Conservation (phyloP, 2,113 vertebrate genomes). For the Syngnathus scovelli region DNA sequence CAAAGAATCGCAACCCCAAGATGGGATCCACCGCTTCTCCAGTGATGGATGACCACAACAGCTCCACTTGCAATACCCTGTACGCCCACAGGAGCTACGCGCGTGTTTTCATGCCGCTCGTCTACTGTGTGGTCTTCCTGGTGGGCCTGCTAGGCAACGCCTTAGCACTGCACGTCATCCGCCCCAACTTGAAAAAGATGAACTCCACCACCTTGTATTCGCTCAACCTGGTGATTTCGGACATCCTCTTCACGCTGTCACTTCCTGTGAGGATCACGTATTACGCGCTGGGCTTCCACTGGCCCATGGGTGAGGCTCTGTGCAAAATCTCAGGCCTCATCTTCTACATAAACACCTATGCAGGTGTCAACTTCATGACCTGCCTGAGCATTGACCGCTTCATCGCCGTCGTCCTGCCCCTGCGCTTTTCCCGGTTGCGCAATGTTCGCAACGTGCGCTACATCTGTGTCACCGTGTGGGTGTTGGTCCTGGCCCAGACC, state of each 20-base stretch:
- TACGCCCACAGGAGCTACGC: slow-evolving; percentile 80
- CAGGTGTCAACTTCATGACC: slow-evolving; percentile 95
- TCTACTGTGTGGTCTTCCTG: slow-evolving; percentile 79
- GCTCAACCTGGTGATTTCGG: slow-evolving; percentile 88
- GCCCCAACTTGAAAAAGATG: slow-evolving; percentile 88
- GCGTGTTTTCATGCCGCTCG: slow-evolving; percentile 75
- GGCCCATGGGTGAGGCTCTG: slow-evolving; percentile 77
- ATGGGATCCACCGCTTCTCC: slow-evolving; percentile 12
- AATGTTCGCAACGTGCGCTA: slow-evolving; percentile 79
- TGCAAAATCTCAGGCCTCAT: slow-evolving; percentile 80
- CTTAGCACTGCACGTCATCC: slow-evolving; percentile 83
- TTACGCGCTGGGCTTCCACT: slow-evolving; percentile 86
- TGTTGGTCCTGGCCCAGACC: slow-evolving; percentile 85
- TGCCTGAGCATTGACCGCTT: slow-evolving; percentile 92
- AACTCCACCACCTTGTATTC: slow-evolving; percentile 97
- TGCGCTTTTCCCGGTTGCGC: slow-evolving; percentile 78
- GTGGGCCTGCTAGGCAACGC: slow-evolving; percentile 83
- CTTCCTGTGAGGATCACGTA: slow-evolving; percentile 84
- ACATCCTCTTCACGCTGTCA: slow-evolving; percentile 84
- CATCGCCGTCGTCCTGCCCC: slow-evolving; percentile 86
- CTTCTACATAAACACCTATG: slow-evolving; percentile 94
- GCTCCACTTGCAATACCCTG: slow-evolving; percentile 64
- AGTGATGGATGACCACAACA: background rate
- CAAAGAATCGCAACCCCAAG: background rate
- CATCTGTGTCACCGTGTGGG: slow-evolving; percentile 82